Evolutionary conservation across 2,113 vertebrate genomes (phyloP), one percentile per base, ranked within the genome.

Genomic region (Dendropsophus ebraccatus): DNA sequence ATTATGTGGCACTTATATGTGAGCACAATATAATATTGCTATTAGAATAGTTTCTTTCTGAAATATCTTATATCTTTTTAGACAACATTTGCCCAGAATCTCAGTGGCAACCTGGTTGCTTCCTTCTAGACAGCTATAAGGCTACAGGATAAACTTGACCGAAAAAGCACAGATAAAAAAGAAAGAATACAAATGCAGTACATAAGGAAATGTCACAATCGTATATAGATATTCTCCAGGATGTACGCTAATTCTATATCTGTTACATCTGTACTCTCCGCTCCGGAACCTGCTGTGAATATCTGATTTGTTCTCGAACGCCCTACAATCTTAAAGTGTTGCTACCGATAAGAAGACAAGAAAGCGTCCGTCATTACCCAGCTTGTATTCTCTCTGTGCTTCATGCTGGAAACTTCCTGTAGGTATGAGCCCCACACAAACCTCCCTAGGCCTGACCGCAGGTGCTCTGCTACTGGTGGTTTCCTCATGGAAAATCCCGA

Each of bases 401-500:
- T 67, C 62, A 67, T 30, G 28, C 54, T 56, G 21, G 19, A 23
- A 8, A 8, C 56, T 4, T 60, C 56, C 56, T 11, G 9, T 60
- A 14, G 2, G 30, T 4, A 7, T 69, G 16, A 52, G 16, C 47
- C 47, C 74, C 11, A 2, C 13, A 56, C 37, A 72, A 5, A 47
- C 47, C 49, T 52, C 74, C 73, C 72, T 11, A 23, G 70, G 35
- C 16, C 69, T 62, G 82, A 50, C 12, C 37, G 21, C n/a, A 21
- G 17, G 37, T 4, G 30, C 41, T 52, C 62, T 21, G 11, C 30
- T 45, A 4, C 49, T 50, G 28, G 13, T 1, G 13, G 23, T 30
- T 19, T 54, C 75, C 19, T 49, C 72, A 45, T 3, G 41, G 41
- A 5, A 41, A 41, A 41, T 25, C 91, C 96, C 96, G 91, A 50